Percentiles rank a stretch among this genome's conserved stretches.
Conservation (phyloP, 2,797 vertebrate genomes). For the Hydrocynus forskahlii region DNA sequence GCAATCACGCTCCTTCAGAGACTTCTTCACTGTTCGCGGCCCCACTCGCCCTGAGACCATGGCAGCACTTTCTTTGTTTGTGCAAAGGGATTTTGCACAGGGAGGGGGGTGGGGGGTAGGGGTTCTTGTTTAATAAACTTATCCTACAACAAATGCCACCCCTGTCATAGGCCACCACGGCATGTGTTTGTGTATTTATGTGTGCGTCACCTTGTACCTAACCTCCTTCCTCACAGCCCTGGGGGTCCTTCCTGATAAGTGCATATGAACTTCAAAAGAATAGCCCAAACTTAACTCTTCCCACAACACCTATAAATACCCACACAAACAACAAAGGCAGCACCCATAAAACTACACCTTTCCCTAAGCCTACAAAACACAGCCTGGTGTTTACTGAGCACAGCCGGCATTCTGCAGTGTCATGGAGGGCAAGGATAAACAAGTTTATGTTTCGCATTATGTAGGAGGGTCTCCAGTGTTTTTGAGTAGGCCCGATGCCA, state of each 20-base stretch:
- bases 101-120: not conserved
- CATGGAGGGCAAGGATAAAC: conserved; percentile 28
- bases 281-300: conserved; percentile 39
- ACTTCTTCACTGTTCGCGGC: conserved; percentile 61
- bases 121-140: conserved; percentile 55
- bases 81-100: conserved; percentile 36
- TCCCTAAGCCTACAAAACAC: conserved; percentile 34
- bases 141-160: conserved; percentile 37
- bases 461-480: conserved; percentile 20
- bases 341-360: conserved; percentile 33
- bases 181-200: not conserved
- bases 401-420: conserved; percentile 30
- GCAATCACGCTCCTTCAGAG: conserved; percentile 72
- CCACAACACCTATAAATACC: conserved; percentile 51
- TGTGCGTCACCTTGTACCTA: not conserved
- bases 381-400: not conserved
- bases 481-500: conserved; percentile 25
- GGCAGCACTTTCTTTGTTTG: conserved; percentile 60
- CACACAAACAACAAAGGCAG: conserved; percentile 43
- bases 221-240: conserved; percentile 28
- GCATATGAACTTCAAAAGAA: conserved; percentile 52
- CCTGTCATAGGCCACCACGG: conserved; percentile 32
- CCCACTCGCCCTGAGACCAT: conserved; percentile 51
- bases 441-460: conserved; percentile 7
- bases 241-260: conserved; percentile 33